Percentiles rank a stretch among this genome's conserved stretches.
These are phyloP conservation scores for Eriocheir sinensis DNA, from an alignment of 1,140 invertebrate species.

Conservation along the genomic window DNA sequence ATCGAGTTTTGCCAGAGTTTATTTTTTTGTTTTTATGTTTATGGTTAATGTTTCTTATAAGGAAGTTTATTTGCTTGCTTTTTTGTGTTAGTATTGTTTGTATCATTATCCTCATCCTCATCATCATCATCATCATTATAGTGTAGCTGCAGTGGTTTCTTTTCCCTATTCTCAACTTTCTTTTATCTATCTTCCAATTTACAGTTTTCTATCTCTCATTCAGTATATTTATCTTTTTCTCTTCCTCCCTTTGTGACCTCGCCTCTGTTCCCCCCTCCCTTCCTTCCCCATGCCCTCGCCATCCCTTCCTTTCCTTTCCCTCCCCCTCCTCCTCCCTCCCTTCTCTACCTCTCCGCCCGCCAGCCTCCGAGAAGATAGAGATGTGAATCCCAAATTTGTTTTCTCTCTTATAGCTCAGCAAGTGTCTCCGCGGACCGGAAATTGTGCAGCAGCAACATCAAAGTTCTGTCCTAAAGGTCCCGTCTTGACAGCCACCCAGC, in stretches of 20 bases:
- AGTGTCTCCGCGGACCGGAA: not conserved
- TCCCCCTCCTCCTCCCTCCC: not conserved
- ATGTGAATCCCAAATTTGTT: constrained; percentile 60
- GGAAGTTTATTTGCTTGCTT: not conserved
- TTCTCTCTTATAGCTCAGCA: constrained; percentile 51
- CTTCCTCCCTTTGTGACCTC: too few species aligned
- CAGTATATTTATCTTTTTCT: too few species aligned
- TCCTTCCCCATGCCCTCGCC: not conserved
- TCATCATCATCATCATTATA: too few species aligned
- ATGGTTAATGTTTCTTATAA: too few species aligned
- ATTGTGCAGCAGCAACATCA: constrained; percentile 57
- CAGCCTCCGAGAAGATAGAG: not conserved
- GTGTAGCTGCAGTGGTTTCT: too few species aligned
- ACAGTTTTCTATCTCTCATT: too few species aligned
- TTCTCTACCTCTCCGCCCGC: not conserved
- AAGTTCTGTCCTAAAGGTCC: constrained; percentile 2
- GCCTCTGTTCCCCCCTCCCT: too few species aligned
- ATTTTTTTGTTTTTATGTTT: not conserved
- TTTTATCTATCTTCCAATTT: too few species aligned
- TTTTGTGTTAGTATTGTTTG: too few species aligned
- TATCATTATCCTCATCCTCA: too few species aligned
- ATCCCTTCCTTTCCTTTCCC: not conserved
- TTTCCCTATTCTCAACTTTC: too few species aligned
- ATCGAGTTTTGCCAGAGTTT: not conserved
- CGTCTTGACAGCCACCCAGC: not conserved